Evolutionary conservation across 2,797 vertebrate species (phyloP).

Genomic region (Rhinophrynus dorsalis): DNA sequence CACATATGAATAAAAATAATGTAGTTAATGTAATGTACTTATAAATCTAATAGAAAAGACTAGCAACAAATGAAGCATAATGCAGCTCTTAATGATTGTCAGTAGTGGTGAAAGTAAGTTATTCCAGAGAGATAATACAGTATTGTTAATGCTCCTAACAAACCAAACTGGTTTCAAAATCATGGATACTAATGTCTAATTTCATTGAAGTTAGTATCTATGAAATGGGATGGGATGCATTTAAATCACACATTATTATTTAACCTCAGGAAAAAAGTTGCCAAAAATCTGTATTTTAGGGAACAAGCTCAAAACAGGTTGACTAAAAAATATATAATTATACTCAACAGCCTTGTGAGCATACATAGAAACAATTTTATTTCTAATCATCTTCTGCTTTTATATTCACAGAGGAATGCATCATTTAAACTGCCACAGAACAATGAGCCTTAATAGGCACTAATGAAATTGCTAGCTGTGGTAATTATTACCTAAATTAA

Average conservation of each 20-base stretch:
- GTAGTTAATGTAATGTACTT: too few species aligned
- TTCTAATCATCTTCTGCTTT: constrained; percentile 68
- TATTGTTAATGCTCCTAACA: too few species aligned
- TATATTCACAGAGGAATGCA: constrained; percentile 70
- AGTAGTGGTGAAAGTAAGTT: too few species aligned
- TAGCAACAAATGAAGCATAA: too few species aligned
- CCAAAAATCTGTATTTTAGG: constrained; percentile 73
- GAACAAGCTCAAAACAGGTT: constrained; percentile 73
- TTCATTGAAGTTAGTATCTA: constrained; percentile 54
- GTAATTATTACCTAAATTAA: constrained; percentile 77
- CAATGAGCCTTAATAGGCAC: constrained; percentile 73
- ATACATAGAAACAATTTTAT: constrained; percentile 70
- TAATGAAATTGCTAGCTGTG: constrained; percentile 73
- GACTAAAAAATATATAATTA: constrained; percentile 71
- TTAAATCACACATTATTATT: constrained; percentile 60
- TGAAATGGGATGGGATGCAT: constrained; percentile 41
- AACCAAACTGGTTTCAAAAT: too few species aligned
- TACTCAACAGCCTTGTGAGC: constrained; percentile 69
- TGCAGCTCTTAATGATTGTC: too few species aligned
- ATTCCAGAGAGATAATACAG: too few species aligned
- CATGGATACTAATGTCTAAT: constrained; percentile 36
- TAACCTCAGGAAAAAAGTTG: constrained; percentile 62
- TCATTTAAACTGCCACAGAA: constrained; percentile 75
- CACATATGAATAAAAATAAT: too few species aligned
- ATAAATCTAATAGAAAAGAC: too few species aligned